Evolutionary conservation across 2,113 vertebrate genomes (phyloP).

Genomic region (Todiramphus chloris): DNA sequence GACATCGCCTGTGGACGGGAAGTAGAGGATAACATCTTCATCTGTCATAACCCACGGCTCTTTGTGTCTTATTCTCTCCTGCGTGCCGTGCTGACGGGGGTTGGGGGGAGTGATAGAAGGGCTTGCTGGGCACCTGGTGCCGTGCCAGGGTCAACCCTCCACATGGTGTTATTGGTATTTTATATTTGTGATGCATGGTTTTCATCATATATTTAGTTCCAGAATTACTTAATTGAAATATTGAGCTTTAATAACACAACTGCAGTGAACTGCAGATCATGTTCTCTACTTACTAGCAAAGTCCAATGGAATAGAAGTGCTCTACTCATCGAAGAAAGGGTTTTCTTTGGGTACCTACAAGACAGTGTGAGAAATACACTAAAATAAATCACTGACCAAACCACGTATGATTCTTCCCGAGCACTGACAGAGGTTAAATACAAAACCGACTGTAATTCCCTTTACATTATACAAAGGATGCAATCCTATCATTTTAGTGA

Average conservation of each 20-base stretch:
- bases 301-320: neutral
- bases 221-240: neutral
- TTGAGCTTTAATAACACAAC: neutral
- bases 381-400: neutral
- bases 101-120: too few species aligned
- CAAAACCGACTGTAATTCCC: neutral
- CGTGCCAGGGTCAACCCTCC: too few species aligned
- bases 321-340: neutral
- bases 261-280: neutral
- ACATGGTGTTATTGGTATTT: neutral
- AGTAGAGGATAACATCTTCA: too few species aligned
- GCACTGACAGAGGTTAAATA: fast-evolving
- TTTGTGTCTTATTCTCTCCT: too few species aligned
- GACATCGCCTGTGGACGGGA: too few species aligned
- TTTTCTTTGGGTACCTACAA: neutral
- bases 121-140: too few species aligned
- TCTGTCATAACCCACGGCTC: too few species aligned
- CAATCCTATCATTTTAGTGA: neutral
- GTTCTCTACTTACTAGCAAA: neutral
- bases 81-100: too few species aligned
- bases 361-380: neutral
- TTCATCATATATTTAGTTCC: neutral
- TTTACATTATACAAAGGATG: neutral
- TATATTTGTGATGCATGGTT: fast-evolving
- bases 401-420: neutral